Percentiles rank a stretch among this genome's conserved stretches.
phyloP scores from a whole-genome alignment of 1,140 invertebrate species.

The Camponotus pennsylvanicus region DNA sequence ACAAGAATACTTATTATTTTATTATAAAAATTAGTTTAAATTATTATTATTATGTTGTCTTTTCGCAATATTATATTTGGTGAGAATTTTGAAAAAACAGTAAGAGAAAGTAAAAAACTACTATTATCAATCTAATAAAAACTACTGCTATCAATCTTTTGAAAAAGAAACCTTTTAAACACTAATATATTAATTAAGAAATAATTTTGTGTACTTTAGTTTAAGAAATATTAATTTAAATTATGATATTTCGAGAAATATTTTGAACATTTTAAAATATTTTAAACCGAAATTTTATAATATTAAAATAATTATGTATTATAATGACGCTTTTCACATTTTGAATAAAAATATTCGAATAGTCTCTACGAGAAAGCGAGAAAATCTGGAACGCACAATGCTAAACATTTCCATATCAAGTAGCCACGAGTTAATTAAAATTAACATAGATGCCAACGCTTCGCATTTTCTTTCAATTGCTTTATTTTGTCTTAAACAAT shows the following conservation, averaged over 20 bases:
- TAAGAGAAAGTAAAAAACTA: neutral
- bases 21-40: conserved; percentile 10
- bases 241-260: neutral
- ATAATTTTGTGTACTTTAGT: neutral
- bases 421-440: neutral
- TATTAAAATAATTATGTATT: neutral
- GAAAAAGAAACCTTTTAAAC: too few relatives aligned
- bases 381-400: neutral
- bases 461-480: neutral
- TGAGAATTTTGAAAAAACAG: neutral
- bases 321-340: neutral
- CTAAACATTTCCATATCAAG: neutral
- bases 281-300: neutral
- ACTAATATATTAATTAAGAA: too few relatives aligned
- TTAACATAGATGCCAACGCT: neutral
- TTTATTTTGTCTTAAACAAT: neutral
- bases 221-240: conserved; percentile 7
- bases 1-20: neutral
- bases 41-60: neutral
- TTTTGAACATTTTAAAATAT: neutral
- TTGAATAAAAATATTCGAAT: neutral
- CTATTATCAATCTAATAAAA: too few relatives aligned
- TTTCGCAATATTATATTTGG: neutral
- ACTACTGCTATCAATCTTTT: too few relatives aligned
- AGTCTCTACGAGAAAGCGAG: too few relatives aligned